Percentiles rank a stretch among this genome's conserved stretches.
phyloP scores from a whole-genome alignment of 2,888 invertebrate species.

The Drosophila percnosoma region DNA sequence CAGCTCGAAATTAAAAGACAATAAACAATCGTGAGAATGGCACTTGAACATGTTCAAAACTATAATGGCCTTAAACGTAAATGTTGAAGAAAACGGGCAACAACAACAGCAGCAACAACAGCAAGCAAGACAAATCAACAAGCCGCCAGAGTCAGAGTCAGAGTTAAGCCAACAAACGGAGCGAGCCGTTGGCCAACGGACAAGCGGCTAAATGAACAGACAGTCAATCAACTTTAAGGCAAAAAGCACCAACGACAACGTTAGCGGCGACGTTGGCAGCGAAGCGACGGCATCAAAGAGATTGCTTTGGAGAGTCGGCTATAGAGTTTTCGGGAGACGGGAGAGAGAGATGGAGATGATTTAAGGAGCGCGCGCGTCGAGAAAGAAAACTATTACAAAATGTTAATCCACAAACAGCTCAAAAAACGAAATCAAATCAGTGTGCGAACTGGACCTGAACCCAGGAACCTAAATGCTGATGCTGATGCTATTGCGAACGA shows the following conservation, averaged over 20 bases:
- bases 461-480: conserved; percentile 43
- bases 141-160: conserved; percentile 39
- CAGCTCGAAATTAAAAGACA: conserved; percentile 78
- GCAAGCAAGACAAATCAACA: conserved; percentile 55
- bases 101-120: conserved; percentile 24
- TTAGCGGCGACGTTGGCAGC: conserved; percentile 21
- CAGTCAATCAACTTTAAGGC: conserved; percentile 80
- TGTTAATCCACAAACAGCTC: conserved; percentile 62
- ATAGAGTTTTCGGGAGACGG: conserved; percentile 5
- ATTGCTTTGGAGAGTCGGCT: conserved; percentile 54
- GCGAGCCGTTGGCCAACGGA: conserved; percentile 60
- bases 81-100: conserved; percentile 59
- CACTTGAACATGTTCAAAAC: conserved; percentile 75
- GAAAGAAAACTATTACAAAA: conserved; percentile 78
- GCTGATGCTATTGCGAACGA: conserved; percentile 20
- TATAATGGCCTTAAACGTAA: conserved; percentile 77
- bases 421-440: conserved; percentile 77
- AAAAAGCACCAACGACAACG: conserved; percentile 56
- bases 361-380: conserved; percentile 73
- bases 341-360: conserved; percentile 50
- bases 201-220: conserved; percentile 76
- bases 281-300: conserved; percentile 65
- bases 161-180: conserved; percentile 65
- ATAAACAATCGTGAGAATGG: conserved; percentile 82
- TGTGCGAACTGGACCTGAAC: conserved; percentile 66